phyloP scores from a whole-genome alignment of 2,113 vertebrate species.

The Heterocephalus glaber region DNA sequence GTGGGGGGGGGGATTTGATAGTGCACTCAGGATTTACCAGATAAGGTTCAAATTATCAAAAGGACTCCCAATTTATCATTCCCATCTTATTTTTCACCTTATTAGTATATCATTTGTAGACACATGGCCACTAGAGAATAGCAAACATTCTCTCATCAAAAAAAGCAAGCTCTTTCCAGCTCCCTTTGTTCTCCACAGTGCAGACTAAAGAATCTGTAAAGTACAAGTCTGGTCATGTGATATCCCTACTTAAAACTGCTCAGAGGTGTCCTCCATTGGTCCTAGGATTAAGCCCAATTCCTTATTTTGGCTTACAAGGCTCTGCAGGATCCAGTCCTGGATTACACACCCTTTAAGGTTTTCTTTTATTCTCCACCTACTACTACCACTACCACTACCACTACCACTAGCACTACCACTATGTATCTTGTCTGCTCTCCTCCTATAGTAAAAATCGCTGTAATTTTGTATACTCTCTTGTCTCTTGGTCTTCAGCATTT shows the following conservation, averaged over 20 bases:
- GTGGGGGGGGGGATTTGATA: neutral
- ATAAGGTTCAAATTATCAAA: neutral
- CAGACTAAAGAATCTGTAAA: neutral
- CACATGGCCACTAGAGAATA: neutral
- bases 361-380: neutral
- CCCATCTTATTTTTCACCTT: neutral
- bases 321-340: neutral
- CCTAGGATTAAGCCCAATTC: constrained; percentile 70
- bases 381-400: no score
- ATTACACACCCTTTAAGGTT: neutral
- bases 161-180: neutral
- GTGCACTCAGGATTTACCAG: neutral
- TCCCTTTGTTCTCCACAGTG: neutral
- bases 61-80: neutral
- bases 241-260: neutral
- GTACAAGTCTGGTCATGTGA: neutral
- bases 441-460: neutral
- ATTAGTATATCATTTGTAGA: neutral
- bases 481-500: neutral
- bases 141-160: neutral
- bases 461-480: neutral
- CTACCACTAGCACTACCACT: no score
- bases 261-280: constrained; percentile 5
- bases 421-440: neutral
- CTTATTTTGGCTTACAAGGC: constrained; percentile 59